These are phyloP conservation scores for Pherbina coryleti DNA, from an alignment of 2,888 invertebrate species.

Conservation along the genomic window DNA sequence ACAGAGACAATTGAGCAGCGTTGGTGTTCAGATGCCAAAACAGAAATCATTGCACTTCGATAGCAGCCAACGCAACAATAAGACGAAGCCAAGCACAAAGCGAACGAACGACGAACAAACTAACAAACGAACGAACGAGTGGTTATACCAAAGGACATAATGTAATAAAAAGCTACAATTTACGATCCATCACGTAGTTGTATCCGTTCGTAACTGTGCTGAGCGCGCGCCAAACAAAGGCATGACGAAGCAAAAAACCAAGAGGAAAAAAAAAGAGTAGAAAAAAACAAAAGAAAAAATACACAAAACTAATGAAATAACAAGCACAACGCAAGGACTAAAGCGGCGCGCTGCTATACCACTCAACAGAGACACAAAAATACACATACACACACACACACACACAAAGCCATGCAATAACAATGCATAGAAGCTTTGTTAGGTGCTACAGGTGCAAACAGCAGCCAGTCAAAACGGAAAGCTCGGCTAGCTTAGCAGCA, in stretches of 20 bases:
- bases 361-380: constrained; percentile 24
- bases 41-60: constrained; percentile 21
- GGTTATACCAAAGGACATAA: constrained; percentile 55
- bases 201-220: not conserved
- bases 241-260: too few relatives aligned
- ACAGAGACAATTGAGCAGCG: not conserved
- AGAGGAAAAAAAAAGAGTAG: too few relatives aligned
- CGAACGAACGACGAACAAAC: not conserved
- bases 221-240: not conserved
- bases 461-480: not conserved
- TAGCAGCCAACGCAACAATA: not conserved
- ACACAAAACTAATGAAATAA: constrained; percentile 34
- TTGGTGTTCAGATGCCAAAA: not conserved
- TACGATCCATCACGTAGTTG: constrained; percentile 55
- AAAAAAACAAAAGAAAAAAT: too few relatives aligned
- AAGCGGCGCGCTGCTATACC: constrained; percentile 8
- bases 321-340: constrained; percentile 32
- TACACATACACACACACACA: not conserved
- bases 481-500: too few relatives aligned
- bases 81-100: not conserved
- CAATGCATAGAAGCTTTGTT: not conserved
- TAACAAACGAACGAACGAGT: not conserved
- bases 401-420: not conserved
- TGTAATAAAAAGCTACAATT: constrained; percentile 66
- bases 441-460: constrained; percentile 7